Percentiles rank a stretch among this genome's conserved stretches.
phyloP scores from a whole-genome alignment of 2,797 vertebrate genomes.

The Bufotes viridis region DNA sequence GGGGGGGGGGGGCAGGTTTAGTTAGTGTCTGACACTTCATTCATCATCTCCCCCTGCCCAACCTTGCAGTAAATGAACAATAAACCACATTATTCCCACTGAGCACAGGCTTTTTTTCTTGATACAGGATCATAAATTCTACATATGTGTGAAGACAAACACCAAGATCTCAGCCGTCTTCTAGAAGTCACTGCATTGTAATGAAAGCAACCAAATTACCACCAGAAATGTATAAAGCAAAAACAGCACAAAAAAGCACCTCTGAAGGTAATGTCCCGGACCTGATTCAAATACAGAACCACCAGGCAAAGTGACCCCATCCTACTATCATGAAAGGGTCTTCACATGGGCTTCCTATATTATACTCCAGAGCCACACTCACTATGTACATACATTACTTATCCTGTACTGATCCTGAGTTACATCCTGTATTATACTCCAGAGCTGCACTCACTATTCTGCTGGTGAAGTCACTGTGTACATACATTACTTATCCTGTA shows the following conservation, averaged over 20 bases:
- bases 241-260: not conserved
- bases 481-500: too few species aligned
- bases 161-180: slow-evolving; percentile 3
- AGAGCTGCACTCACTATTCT: too few species aligned
- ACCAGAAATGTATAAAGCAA: not conserved
- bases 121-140: slow-evolving; percentile 38
- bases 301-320: not conserved
- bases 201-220: not conserved
- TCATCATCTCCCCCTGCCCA: slow-evolving; percentile 87
- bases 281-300: not conserved
- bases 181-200: not conserved
- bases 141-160: slow-evolving; percentile 41
- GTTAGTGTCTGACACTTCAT: slow-evolving; percentile 85
- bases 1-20: slow-evolving; percentile 79
- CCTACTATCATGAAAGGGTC: not conserved
- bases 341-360: not conserved
- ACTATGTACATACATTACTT: too few species aligned
- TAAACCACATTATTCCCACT: slow-evolving; percentile 81
- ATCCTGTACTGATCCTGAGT: too few species aligned
- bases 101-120: slow-evolving; percentile 51
- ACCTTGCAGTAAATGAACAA: slow-evolving; percentile 93
- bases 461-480: too few species aligned
- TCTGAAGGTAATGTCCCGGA: not conserved
- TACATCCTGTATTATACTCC: too few species aligned
- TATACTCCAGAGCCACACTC: slow-evolving; percentile 1